Conservation (phyloP, 2,888 invertebrate species). For the Aphidoletes aphidimyza region DNA sequence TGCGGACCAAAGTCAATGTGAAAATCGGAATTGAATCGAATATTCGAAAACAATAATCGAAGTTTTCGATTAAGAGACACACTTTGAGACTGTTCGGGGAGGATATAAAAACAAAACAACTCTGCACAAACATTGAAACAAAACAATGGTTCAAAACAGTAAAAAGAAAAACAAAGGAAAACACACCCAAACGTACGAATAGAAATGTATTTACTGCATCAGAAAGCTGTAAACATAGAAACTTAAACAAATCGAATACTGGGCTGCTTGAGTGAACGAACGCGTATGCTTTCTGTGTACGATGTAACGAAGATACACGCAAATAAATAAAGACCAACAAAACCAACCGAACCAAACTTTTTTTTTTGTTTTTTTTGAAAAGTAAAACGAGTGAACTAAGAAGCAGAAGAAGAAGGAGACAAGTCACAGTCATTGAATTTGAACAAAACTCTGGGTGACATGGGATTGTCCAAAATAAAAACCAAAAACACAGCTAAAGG, state of each 20-base stretch:
- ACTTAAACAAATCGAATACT: constrained; percentile 24
- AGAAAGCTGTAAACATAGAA: constrained; percentile 46
- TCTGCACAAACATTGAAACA: constrained; percentile 9
- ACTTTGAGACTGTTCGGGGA: not conserved
- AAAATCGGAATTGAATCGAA: constrained; percentile 27
- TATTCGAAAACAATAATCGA: constrained; percentile 46
- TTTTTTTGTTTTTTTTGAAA: no score
- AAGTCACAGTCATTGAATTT: constrained; percentile 28
- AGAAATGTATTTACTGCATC: constrained; percentile 37
- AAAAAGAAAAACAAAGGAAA: not conserved
- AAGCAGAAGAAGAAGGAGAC: not conserved
- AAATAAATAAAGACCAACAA: not conserved
- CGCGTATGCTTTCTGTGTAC: not conserved
- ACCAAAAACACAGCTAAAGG: not conserved
- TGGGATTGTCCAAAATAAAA: constrained; percentile 34
- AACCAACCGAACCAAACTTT: not conserved
- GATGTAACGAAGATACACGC: constrained; percentile 1
- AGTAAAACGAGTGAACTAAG: not conserved
- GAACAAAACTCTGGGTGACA: constrained; percentile 38
- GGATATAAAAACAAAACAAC: constrained; percentile 45
- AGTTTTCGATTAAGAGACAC: constrained; percentile 51
- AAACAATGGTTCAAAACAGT: not conserved
- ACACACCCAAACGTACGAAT: constrained; percentile 27
- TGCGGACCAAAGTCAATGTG: constrained; percentile 15
- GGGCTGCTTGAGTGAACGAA: not conserved